Percentiles rank a stretch among this genome's conserved stretches.
phyloP scores from a whole-genome alignment of 1,140 invertebrate genomes.

The Danaus melanippus region DNA sequence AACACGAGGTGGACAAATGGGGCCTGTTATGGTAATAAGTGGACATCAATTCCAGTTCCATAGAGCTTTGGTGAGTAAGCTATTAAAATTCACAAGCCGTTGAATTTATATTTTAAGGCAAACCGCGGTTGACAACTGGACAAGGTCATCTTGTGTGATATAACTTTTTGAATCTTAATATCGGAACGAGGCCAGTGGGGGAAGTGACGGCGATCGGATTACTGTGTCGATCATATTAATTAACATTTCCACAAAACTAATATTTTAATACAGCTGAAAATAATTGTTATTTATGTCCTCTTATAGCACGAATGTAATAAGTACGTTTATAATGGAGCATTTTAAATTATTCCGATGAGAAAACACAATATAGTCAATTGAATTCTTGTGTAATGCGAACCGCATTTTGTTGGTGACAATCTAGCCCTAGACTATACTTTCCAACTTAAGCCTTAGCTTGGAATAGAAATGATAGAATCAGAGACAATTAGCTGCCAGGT shows the following conservation, averaged over 20 bases:
- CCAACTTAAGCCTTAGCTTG: too few species aligned
- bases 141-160: slow-evolving; percentile 24
- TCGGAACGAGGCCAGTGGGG: slow-evolving; percentile 19
- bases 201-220: slow-evolving; percentile 10
- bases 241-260: background rate
- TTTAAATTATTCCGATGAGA: too few species aligned
- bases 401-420: slow-evolving; percentile 9
- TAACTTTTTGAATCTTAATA: slow-evolving; percentile 15
- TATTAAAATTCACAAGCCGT: slow-evolving; percentile 16
- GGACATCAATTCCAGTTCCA: too few species aligned
- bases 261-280: background rate
- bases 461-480: too few species aligned
- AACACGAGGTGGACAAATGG: too few species aligned
- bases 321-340: slow-evolving; percentile 1
- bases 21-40: too few species aligned
- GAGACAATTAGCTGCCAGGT: too few species aligned
- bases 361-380: slow-evolving; percentile 12
- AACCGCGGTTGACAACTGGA: slow-evolving; percentile 18
- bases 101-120: slow-evolving; percentile 14
- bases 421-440: too few species aligned
- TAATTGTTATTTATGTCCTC: background rate
- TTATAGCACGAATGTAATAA: background rate
- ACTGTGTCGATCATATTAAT: slow-evolving; percentile 7
- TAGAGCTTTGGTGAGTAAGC: too few species aligned
- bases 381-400: slow-evolving; percentile 14